phyloP scores from a whole-genome alignment of 2,888 invertebrate species.

The Neuroscelio doddi region DNA sequence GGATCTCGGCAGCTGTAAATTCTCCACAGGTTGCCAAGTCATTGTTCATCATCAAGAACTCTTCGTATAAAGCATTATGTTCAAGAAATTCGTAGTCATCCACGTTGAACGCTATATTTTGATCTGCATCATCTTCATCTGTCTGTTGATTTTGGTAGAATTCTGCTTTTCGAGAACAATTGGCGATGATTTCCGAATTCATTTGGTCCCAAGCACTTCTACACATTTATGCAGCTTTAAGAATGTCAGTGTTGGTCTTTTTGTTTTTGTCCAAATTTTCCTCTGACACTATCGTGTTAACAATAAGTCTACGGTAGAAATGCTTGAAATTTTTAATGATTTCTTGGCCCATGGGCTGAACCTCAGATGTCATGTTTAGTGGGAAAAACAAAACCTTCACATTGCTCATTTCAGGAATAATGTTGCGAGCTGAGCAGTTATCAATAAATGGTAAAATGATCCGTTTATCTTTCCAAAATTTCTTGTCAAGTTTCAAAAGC shows the following conservation, averaged over 20 bases:
- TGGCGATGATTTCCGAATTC: slow-evolving; percentile 3
- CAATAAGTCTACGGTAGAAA: slow-evolving; percentile 2
- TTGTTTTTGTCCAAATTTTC: background rate
- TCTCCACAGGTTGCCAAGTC: background rate
- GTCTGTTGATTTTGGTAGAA: background rate
- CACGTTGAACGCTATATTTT: background rate
- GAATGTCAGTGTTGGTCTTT: background rate
- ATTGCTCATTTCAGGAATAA: no score
- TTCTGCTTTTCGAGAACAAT: no score
- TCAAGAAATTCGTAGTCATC: no score
- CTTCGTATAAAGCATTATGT: no score
- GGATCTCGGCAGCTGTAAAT: background rate
- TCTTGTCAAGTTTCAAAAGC: slow-evolving; percentile 3
- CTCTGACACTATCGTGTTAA: background rate
- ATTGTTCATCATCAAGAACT: background rate
- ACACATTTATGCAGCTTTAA: slow-evolving; percentile 1
- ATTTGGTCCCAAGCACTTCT: background rate
- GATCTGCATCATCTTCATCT: background rate
- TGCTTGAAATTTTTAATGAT: no score
- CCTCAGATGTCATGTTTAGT: no score
- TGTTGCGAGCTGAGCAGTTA: no score
- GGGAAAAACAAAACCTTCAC: no score
- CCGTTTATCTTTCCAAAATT: slow-evolving; percentile 3
- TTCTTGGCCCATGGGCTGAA: no score
- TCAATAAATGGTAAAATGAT: no score